A percentile compares a stretch with the other conserved stretches of the same genome.
Conservation (phyloP, 2,888 invertebrate species). For the Cephus pygmeus region DNA sequence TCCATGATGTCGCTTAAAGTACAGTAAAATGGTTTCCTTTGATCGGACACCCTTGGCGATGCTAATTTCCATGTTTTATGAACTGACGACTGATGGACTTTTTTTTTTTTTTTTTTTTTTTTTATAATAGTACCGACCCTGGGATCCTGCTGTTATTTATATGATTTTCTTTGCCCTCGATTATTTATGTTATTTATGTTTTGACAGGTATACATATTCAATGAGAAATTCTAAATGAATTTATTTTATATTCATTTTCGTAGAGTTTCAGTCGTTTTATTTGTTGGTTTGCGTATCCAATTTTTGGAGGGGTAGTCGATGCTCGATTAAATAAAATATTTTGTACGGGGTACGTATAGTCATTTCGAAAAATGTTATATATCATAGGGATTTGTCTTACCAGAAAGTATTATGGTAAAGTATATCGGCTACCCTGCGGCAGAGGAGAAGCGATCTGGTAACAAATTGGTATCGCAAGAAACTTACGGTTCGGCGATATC, state of each 20-base stretch:
- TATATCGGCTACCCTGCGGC: not conserved
- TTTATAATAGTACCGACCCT: not conserved
- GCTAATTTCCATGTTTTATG: not conserved
- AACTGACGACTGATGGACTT: not conserved
- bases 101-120: not conserved
- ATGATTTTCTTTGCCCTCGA: not conserved
- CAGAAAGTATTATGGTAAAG: not conserved
- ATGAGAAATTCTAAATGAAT: not conserved
- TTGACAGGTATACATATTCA: not conserved
- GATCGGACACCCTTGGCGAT: not conserved
- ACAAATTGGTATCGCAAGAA: slow-evolving; percentile 19
- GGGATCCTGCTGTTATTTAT: not conserved
- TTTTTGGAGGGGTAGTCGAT: not conserved
- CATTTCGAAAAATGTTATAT: not conserved
- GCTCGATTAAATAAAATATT: not conserved
- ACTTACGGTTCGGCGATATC: slow-evolving; percentile 19
- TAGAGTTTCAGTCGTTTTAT: not conserved
- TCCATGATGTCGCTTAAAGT: not conserved
- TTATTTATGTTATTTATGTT: not conserved
- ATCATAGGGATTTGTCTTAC: not conserved
- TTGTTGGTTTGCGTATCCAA: not conserved
- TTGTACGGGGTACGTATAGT: not conserved
- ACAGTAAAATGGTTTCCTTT: not conserved
- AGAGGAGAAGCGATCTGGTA: not conserved
- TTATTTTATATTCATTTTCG: not conserved